A percentile compares a stretch with the other conserved stretches of the same genome.
Conservation (phyloP, 2,797 vertebrate species). For the Chromobotia macracanthus region DNA sequence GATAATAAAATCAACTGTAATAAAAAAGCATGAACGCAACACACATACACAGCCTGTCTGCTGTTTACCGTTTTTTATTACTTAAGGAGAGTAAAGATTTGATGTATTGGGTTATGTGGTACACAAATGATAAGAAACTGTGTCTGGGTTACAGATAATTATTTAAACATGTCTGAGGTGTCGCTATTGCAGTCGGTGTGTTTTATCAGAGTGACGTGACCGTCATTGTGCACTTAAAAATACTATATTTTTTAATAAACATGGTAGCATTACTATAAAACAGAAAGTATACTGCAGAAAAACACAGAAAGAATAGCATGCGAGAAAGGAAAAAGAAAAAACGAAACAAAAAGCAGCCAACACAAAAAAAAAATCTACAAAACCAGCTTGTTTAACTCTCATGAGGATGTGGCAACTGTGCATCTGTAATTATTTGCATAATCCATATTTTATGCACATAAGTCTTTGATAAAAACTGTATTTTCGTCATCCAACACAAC, state of each 20-base stretch:
- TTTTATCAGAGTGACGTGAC: constrained; percentile 4
- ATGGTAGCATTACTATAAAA: not conserved
- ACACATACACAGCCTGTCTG: not conserved
- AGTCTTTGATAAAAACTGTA: constrained; percentile 39
- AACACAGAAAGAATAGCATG: not conserved
- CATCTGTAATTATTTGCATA: constrained; percentile 44
- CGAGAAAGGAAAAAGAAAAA: constrained; percentile 22
- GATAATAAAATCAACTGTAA: constrained; percentile 5
- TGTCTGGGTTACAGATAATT: too few relatives aligned
- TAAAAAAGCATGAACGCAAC: too few relatives aligned
- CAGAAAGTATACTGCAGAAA: not conserved
- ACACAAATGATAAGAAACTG: constrained; percentile 5
- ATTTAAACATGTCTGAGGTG: not conserved
- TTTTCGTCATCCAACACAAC: constrained; percentile 44
- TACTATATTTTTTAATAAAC: not conserved
- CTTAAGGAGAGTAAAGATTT: not conserved
- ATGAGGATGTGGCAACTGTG: constrained; percentile 28
- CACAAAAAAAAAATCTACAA: constrained; percentile 3
- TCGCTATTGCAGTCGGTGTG: not conserved
- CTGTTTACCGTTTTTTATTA: not conserved
- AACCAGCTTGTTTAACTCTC: constrained; percentile 43
- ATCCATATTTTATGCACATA: constrained; percentile 45
- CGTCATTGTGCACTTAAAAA: constrained; percentile 16
- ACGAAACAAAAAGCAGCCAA: constrained; percentile 21
- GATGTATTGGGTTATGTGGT: not conserved